Evolutionary conservation across 2,113 vertebrate species (phyloP), one percentile per base, ranked within the genome.

Genomic region (Elephantulus edwardii): DNA sequence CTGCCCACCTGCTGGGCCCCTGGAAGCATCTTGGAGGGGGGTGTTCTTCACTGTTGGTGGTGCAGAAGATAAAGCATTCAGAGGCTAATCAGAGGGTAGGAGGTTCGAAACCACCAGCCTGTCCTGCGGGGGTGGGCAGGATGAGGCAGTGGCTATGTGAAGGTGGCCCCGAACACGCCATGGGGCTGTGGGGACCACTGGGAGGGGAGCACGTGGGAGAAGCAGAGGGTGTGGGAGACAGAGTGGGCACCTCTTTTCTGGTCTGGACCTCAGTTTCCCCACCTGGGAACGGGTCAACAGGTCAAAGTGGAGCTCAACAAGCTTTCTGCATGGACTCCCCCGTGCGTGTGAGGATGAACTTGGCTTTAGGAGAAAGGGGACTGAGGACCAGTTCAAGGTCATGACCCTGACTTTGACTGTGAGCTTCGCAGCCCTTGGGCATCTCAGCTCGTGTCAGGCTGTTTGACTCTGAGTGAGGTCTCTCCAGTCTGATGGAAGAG

Each of bases 211-310:
- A n/a, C n/a, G n/a, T n/a, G 33, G 48, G 40, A 22, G 54, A 19
- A 28, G 38, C 26, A 40, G 22, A 13, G 80, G 52, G 12, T 13
- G 50, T 24, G 11, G n/a, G 46, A 4, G 38, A 22, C 0, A 40
- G 60, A 8, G 6, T 5, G 33, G 11, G 16, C 5, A 10, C 56
- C 38, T 8, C 5, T 6, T 40, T 7, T 24, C 40, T 64, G 3
- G 3, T 6, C 17, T 5, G 1, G 7, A 46, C 46, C 44, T 78
- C 48, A 7, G 44, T 70, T 17, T 86, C 70, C 46, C 35, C n/a
- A 8, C 33, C 46, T 42, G 14, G 22, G 16, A 46, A 28, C 0
- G 0, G 54, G 17, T 16, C 1, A 28, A 54, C 38, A 52, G 8
- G 8, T 44, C 16, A 28, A 10, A 8, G 17, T 4, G 40, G n/a